phyloP scores from a whole-genome alignment of 2,888 invertebrate genomes.

The Tanypteryx hageni region DNA sequence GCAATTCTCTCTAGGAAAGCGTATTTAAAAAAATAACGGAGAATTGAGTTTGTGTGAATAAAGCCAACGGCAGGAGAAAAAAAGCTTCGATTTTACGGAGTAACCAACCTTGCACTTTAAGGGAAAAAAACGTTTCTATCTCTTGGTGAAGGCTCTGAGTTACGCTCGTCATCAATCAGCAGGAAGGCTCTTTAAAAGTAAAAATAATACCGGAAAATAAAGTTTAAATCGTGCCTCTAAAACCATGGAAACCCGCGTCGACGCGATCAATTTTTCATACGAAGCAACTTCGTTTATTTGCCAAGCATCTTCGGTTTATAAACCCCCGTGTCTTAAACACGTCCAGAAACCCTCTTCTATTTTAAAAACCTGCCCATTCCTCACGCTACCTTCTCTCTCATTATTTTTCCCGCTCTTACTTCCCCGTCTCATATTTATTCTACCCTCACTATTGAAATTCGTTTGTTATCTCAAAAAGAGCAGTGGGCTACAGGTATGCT shows the following conservation, averaged over 20 bases:
- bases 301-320: background rate
- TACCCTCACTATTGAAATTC: too few species aligned
- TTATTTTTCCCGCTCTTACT: too few species aligned
- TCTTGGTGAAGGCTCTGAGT: background rate
- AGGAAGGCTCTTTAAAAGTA: background rate
- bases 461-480: too few species aligned
- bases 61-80: background rate
- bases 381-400: too few species aligned
- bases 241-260: background rate
- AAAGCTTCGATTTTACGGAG: background rate
- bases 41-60: background rate
- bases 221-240: background rate
- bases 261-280: background rate
- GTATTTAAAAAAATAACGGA: background rate
- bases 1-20: background rate
- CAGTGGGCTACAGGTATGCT: too few species aligned
- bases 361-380: background rate
- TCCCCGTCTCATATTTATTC: too few species aligned
- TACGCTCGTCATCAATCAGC: background rate
- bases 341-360: background rate
- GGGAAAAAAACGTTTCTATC: background rate
- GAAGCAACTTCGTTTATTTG: background rate
- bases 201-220: background rate
- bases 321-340: background rate
- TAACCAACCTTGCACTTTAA: slow-evolving; percentile 6